These are phyloP conservation scores for Cosmopolites sordidus DNA, from an alignment of 2,888 invertebrate species.

Conservation along the genomic window DNA sequence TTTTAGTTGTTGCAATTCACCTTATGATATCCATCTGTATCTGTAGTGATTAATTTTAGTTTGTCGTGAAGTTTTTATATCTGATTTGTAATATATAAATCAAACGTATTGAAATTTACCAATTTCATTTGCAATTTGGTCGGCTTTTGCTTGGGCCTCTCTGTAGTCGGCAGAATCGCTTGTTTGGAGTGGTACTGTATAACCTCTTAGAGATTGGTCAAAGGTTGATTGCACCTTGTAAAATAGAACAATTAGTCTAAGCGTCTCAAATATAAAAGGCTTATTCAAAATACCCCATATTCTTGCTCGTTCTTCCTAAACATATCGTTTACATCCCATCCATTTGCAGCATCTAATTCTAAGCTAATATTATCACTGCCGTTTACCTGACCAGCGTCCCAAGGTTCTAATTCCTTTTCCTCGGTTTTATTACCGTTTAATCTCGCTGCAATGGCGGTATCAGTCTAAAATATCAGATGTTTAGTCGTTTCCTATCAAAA, in stretches of 20 bases:
- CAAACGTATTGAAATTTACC: too few relatives aligned
- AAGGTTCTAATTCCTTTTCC: slow-evolving; percentile 83
- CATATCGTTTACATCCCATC: slow-evolving; percentile 97
- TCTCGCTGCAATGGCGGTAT: slow-evolving; percentile 77
- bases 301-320: slow-evolving; percentile 88
- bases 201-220: slow-evolving; percentile 85
- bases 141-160: slow-evolving; percentile 80
- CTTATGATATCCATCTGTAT: too few relatives aligned
- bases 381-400: slow-evolving; percentile 64
- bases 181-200: slow-evolving; percentile 82
- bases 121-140: slow-evolving; percentile 83
- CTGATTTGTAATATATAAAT: too few relatives aligned
- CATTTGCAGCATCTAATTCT: slow-evolving; percentile 78
- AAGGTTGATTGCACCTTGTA: slow-evolving; percentile 68
- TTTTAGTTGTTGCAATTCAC: too few relatives aligned
- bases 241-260: neutral
- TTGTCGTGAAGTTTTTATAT: too few relatives aligned
- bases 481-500: neutral
- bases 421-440: slow-evolving; percentile 54
- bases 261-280: neutral
- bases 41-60: too few relatives aligned
- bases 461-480: slow-evolving; percentile 56
- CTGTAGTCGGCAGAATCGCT: slow-evolving; percentile 82
- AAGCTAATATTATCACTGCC: slow-evolving; percentile 56
- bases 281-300: slow-evolving; percentile 67